Evolutionary conservation across 2,113 vertebrate genomes (phyloP), one percentile per base, ranked within the genome.

Genomic region (Phodopus roborovskii): DNA sequence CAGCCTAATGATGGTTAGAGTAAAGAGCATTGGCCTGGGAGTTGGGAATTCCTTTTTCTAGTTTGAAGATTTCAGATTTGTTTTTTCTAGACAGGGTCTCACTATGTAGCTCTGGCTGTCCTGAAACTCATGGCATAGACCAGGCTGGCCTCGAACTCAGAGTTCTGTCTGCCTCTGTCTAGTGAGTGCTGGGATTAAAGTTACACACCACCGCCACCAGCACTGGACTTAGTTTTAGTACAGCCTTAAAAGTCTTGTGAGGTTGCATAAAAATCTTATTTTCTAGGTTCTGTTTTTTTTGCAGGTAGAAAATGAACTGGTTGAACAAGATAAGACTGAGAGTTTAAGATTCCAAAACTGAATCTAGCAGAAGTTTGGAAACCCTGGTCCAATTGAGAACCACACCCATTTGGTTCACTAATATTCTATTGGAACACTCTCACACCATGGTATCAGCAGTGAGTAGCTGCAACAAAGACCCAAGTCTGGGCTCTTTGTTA

Each of bases 241-340:
- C 36, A 66, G 64, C 4, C 10, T 90, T 93, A 94, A 28, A 2
- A 53, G 15, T 50, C 56, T 78, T 50, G 39, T 58, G 48, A 78
- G 74, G 7, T 45, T 30, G 5, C 17, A n/a, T 60, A 88, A 82
- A 88, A 2, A 1, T 30, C 33, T 24, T 9, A 8, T 58, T 70
- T 79, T 50, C 45, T 78, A 24, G 22, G 45, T 12, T 16, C 75
- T 7, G 50, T 73, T 92, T 95, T 75, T 95, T 95, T 75, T 95
- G 30, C 24, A 56, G 30, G 28, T 42, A 0, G 64, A 71, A 96
- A 95, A 79, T 89, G 20, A 74, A 42, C 74, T 74, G 3, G 50
- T 66, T 92, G 30, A 70, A 88, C 36, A 83, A 79, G 20, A 64
- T 30, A 42, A 88, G 50, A 45, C 30, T 36, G 0, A 85, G 88